phyloP scores from a whole-genome alignment of 2,797 vertebrate genomes.

The Notoglanidium macrostoma region DNA sequence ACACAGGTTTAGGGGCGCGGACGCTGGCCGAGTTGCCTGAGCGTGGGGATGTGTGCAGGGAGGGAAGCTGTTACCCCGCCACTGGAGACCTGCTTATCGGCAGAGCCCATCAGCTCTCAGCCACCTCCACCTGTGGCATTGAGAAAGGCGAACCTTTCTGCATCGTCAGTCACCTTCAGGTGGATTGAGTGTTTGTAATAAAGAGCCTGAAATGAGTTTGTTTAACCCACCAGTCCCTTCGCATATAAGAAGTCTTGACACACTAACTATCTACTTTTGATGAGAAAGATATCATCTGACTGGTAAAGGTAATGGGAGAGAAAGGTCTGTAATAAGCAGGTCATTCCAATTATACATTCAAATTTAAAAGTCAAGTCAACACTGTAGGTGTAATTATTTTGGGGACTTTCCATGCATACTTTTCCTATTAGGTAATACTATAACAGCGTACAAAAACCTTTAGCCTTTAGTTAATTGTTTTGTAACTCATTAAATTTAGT shows the following conservation, averaged over 20 bases:
- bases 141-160: conserved; percentile 86
- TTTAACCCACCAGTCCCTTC: not conserved
- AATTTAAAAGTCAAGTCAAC: not conserved
- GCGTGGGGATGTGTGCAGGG: conserved; percentile 87
- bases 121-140: conserved; percentile 89
- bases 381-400: not conserved
- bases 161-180: conserved; percentile 98
- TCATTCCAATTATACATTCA: not conserved
- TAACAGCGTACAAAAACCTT: not conserved
- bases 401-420: not conserved
- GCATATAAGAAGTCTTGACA: not conserved
- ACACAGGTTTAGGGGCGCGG: conserved; percentile 70
- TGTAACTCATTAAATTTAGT: not conserved
- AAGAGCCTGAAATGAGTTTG: not conserved
- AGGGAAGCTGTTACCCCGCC: conserved; percentile 96
- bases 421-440: not conserved
- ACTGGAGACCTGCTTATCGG: conserved; percentile 96
- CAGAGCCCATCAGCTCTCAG: conserved; percentile 81
- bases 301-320: not conserved
- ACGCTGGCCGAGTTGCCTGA: conserved; percentile 79
- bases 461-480: not conserved
- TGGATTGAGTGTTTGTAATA: conserved; percentile 57
- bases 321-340: not conserved
- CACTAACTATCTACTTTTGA: not conserved
- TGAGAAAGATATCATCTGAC: not conserved